Conservation (phyloP, 2,797 vertebrate species). For the Enteromius radiatus region DNA sequence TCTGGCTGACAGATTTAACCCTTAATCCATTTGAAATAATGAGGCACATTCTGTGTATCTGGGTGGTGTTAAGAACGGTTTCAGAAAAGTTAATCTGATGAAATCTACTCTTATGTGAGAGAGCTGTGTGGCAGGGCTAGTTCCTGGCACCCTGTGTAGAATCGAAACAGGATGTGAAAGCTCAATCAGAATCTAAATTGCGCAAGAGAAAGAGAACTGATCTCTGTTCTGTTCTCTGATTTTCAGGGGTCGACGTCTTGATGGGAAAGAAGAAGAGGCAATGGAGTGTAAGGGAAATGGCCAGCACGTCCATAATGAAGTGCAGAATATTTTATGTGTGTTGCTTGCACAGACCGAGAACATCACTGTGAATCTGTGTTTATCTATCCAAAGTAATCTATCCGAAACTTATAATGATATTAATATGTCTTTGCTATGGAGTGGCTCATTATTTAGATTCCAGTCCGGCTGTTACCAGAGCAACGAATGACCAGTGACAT, state of each 20-base stretch:
- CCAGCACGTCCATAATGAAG: not conserved
- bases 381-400: not conserved
- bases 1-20: slow-evolving; percentile 30
- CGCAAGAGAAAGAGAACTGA: slow-evolving; percentile 57
- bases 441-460: not conserved
- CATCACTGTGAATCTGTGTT: not conserved
- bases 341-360: not conserved
- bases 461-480: slow-evolving; percentile 19
- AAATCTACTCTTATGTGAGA: slow-evolving; percentile 50
- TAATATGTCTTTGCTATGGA: not conserved
- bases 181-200: slow-evolving; percentile 79
- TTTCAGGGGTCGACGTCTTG: not conserved
- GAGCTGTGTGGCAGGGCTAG: slow-evolving; percentile 62
- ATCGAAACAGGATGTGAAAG: slow-evolving; percentile 78
- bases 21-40: slow-evolving; percentile 36
- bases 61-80: slow-evolving; percentile 31
- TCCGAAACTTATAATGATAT: not conserved
- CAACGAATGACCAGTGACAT: slow-evolving; percentile 16
- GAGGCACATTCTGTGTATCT: slow-evolving; percentile 30
- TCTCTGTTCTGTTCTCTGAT: slow-evolving; percentile 8
- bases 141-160: slow-evolving; percentile 65
- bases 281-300: not conserved
- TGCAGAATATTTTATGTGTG: not conserved
- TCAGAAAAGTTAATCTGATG: slow-evolving; percentile 37
- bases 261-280: slow-evolving; percentile 2